phyloP scores from a whole-genome alignment of 2,113 vertebrate species.

The Anas platyrhynchos region DNA sequence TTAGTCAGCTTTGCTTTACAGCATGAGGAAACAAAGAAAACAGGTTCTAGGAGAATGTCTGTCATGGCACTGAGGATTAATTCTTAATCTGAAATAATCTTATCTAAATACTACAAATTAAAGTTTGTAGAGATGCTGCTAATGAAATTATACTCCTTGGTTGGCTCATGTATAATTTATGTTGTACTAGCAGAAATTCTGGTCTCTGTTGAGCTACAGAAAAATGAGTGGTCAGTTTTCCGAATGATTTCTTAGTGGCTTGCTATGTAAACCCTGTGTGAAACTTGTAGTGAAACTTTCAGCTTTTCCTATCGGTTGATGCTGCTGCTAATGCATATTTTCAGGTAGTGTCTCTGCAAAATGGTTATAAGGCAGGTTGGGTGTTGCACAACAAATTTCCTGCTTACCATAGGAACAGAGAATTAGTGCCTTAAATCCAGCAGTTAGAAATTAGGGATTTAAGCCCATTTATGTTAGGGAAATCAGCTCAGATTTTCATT shows the following conservation, averaged over 20 bases:
- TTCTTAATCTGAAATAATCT: background rate
- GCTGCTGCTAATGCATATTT: background rate
- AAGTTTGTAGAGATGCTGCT: background rate
- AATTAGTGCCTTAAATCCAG: background rate
- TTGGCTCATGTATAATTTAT: background rate
- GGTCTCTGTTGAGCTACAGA: background rate
- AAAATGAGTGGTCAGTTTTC: background rate
- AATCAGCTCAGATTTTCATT: background rate
- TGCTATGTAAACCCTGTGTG: background rate
- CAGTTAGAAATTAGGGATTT: background rate
- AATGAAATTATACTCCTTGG: background rate
- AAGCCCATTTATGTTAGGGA: background rate
- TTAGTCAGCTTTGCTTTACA: background rate
- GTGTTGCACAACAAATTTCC: background rate
- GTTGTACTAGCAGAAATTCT: background rate
- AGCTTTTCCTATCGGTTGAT: background rate
- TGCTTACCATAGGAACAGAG: background rate
- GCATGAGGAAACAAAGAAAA: background rate
- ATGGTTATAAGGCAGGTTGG: background rate
- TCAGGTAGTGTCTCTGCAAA: background rate
- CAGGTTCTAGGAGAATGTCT: background rate
- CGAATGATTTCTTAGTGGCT: background rate
- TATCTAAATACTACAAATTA: background rate
- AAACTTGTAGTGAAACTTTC: background rate
- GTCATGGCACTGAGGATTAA: background rate